Base-by-base conservation (phyloP, 1,140 invertebrate genomes). In the Drosophila miranda region DNA sequence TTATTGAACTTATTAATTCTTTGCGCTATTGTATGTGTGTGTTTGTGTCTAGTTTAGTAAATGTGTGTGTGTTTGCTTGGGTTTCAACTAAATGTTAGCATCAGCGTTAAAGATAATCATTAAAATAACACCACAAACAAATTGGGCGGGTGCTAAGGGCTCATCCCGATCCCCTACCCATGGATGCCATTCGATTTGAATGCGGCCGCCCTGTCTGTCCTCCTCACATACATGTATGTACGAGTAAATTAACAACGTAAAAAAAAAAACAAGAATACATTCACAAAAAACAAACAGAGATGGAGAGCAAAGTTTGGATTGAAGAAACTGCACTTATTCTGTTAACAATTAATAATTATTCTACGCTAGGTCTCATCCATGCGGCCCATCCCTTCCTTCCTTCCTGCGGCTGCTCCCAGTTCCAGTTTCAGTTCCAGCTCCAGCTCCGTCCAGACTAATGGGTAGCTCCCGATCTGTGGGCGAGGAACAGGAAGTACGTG, bases 401-500 rank as follows among this genome's bases (percentile, higher is more conserved):
- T 38, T 21, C 16, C 54, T 48, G 42, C 41, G 44, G 16, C 23
- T 23, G 26, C 3, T 23, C 23, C 23, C 3, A 26, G 23, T 26
- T 26, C 23, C 23, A 26, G 23, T 26, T 26, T 26, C 23, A 26
- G 23, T 26, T 26, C 23, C 23, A 19, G 19, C 19, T 19, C 19
- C 19, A 19, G 23, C 0, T 0, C 23, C 51, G 3, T 19, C 14
- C 13, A 19, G 3, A 14, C 19, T 89, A 86, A 50, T 81, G 81
- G 11, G 90, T 89, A 26, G 91, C 89, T 48, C 91, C 92, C 73
- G 92, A 93, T 89, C 94, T 95, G 92, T 95, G 95, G 81, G 96
- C 95, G 56, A 94, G 87, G 91, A 94, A 96, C 46, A 97, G 92
- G 75, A 96, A 94, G 87, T 95, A 97, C 5, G 95, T 91, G 53